phyloP scores from a whole-genome alignment of 2,797 vertebrate species.

The Acrossocheilus fasciatus region DNA sequence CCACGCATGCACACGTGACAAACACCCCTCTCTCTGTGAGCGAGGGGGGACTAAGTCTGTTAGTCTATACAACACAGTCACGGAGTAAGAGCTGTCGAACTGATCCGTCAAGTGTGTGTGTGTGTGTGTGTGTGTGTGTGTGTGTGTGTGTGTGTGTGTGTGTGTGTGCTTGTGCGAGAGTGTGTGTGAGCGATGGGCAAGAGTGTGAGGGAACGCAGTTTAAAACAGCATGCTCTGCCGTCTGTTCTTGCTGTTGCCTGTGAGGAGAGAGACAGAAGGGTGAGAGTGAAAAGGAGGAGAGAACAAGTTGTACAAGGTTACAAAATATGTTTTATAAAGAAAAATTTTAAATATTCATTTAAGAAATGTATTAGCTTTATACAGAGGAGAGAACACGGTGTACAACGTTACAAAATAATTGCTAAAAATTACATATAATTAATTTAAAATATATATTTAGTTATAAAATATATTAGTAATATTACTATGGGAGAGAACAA shows the following conservation, averaged over 20 bases:
- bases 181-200: conserved; percentile 2
- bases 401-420: background rate
- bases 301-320: background rate
- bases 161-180: conserved; percentile 44
- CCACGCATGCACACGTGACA: conserved; percentile 59
- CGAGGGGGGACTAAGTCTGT: conserved; percentile 62
- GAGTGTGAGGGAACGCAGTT: conserved; percentile 46
- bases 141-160: conserved; percentile 50
- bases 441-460: background rate
- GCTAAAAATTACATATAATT: background rate
- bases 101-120: conserved; percentile 54
- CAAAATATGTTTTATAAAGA: background rate
- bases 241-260: conserved; percentile 96
- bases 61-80: conserved; percentile 59
- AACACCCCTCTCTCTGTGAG: conserved; percentile 52
- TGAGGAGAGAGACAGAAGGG: conserved; percentile 56
- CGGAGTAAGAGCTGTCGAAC: conserved; percentile 56
- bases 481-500: background rate
- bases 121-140: conserved; percentile 47
- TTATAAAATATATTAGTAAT: background rate
- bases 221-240: conserved; percentile 99
- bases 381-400: background rate
- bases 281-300: background rate
- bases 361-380: background rate
- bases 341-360: background rate